A percentile compares a stretch with the other conserved stretches of the same genome.
phyloP scores from a whole-genome alignment of 2,888 invertebrate genomes.

The Cephonodes hylas region DNA sequence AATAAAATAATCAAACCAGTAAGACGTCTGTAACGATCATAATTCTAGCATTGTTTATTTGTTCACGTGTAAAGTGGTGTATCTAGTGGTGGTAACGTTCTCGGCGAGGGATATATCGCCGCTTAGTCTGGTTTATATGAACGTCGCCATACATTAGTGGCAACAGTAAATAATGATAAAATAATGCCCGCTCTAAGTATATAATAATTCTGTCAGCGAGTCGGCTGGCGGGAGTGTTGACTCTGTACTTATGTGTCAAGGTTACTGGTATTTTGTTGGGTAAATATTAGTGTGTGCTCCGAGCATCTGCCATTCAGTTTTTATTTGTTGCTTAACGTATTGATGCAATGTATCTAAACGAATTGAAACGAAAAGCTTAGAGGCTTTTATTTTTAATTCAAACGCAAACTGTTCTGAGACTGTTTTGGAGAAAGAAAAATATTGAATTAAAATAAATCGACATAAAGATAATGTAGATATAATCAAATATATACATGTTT shows the following conservation, averaged over 20 bases:
- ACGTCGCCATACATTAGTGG: slow-evolving; percentile 65
- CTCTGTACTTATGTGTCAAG: slow-evolving; percentile 44
- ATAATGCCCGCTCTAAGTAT: slow-evolving; percentile 24
- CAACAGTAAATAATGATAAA: slow-evolving; percentile 61
- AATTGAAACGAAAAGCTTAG: too few relatives aligned
- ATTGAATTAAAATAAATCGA: too few relatives aligned
- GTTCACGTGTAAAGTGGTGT: slow-evolving; percentile 51
- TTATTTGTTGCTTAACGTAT: neutral
- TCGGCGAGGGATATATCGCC: slow-evolving; percentile 53
- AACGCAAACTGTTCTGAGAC: too few relatives aligned
- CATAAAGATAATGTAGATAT: too few relatives aligned
- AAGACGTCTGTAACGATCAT: slow-evolving; percentile 32
- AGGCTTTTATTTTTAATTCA: too few relatives aligned
- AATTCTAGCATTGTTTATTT: slow-evolving; percentile 53
- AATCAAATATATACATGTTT: too few relatives aligned
- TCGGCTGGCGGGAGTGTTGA: neutral
- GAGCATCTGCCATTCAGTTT: slow-evolving; percentile 4
- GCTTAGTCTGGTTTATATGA: slow-evolving; percentile 59
- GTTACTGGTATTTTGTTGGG: slow-evolving; percentile 45
- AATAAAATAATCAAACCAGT: slow-evolving; percentile 21
- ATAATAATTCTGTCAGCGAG: slow-evolving; percentile 55
- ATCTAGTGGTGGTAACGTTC: slow-evolving; percentile 34
- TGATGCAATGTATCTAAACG: neutral
- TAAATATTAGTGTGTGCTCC: slow-evolving; percentile 19
- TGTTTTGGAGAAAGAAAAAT: too few relatives aligned